A percentile compares a stretch with the other conserved stretches of the same genome.
Conservation (phyloP, 2,888 invertebrate species). For the Lymantria dispar region DNA sequence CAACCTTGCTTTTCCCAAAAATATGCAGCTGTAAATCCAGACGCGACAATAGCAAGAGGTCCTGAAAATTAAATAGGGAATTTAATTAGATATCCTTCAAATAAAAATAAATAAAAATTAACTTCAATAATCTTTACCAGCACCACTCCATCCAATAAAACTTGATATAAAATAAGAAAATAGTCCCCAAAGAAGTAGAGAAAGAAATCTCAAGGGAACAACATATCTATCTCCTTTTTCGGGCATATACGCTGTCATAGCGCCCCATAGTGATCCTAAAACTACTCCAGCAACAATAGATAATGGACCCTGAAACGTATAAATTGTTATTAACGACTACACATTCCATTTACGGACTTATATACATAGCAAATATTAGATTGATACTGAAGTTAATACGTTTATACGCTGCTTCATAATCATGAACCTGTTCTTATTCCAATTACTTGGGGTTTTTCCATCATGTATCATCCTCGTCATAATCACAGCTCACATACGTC, state of each 20-base stretch:
- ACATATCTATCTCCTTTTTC: constrained; percentile 86
- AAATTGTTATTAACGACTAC: too few species aligned
- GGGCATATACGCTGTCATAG: constrained; percentile 87
- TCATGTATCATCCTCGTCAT: too few species aligned
- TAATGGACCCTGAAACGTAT: constrained; percentile 80
- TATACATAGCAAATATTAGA: too few species aligned
- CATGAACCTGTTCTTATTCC: too few species aligned
- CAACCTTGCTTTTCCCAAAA: constrained; percentile 89
- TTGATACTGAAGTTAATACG: too few species aligned
- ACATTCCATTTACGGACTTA: too few species aligned
- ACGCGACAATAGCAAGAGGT: constrained; percentile 87
- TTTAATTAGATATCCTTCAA: too few species aligned
- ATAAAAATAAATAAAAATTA: background rate
- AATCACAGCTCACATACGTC: too few species aligned
- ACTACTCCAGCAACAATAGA: constrained; percentile 87
- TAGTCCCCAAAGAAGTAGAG: constrained; percentile 88
- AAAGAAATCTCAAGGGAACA: constrained; percentile 86
- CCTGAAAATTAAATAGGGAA: constrained; percentile 46
- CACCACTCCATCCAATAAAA: constrained; percentile 84
- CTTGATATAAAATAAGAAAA: constrained; percentile 90
- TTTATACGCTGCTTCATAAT: too few species aligned
- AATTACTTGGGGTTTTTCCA: too few species aligned
- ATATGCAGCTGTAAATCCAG: constrained; percentile 87
- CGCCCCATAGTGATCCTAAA: constrained; percentile 88
- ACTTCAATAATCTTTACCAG: constrained; percentile 51